Percentiles rank a stretch among this genome's conserved stretches.
These are phyloP conservation scores for Ophthalmolycus amberensis DNA, from an alignment of 2,113 vertebrate genomes.

Conservation along the genomic window DNA sequence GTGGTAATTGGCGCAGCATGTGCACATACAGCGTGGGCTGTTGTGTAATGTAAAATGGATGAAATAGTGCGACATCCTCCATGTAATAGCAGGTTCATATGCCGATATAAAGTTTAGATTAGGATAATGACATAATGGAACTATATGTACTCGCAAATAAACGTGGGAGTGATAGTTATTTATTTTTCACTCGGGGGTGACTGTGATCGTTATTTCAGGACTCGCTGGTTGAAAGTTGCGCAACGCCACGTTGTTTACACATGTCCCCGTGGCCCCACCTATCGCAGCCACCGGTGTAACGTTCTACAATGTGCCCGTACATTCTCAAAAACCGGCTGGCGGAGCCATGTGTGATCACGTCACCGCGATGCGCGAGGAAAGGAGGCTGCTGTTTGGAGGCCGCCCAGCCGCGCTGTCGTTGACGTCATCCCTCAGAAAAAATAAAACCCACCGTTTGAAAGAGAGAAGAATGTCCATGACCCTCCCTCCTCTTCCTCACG, in stretches of 20 bases:
- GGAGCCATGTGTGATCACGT: conserved; percentile 72
- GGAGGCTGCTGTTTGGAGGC: conserved; percentile 62
- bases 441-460: conserved; percentile 53
- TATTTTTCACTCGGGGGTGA: neutral
- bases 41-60: neutral
- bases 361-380: conserved; percentile 53
- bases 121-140: neutral
- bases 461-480: conserved; percentile 48
- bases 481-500: conserved; percentile 9
- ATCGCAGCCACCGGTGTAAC: conserved; percentile 54
- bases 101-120: neutral
- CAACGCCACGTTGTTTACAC: conserved; percentile 83
- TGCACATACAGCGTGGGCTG: neutral
- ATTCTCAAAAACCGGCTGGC: conserved; percentile 33
- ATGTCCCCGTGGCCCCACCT: conserved; percentile 80
- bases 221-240: conserved; percentile 65
- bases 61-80: neutral
- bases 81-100: fast-evolving
- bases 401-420: conserved; percentile 62
- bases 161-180: neutral
- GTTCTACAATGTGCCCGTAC: conserved; percentile 67
- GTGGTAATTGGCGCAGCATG: neutral
- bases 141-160: neutral
- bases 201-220: neutral
- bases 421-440: conserved; percentile 72